These are phyloP conservation scores for Megaustenia siamemsis DNA, from an alignment of 2,888 invertebrate genomes.

Conservation along the genomic window DNA sequence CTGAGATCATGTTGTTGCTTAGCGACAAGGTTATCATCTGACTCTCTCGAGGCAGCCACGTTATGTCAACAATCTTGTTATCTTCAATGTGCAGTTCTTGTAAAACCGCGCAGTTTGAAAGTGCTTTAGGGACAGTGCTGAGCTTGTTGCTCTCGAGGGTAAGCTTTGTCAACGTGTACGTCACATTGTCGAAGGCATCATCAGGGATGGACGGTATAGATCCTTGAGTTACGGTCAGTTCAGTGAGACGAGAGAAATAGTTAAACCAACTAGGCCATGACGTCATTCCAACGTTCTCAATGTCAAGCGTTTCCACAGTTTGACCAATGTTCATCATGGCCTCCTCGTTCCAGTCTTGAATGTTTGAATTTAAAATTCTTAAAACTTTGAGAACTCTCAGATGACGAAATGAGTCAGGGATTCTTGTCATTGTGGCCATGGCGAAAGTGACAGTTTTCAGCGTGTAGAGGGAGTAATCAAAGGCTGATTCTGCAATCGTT, in stretches of 20 bases:
- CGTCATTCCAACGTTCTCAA: neutral
- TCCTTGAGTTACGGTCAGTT: neutral
- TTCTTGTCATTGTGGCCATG: neutral
- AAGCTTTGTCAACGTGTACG: neutral
- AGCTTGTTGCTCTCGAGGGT: neutral
- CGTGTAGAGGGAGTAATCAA: neutral
- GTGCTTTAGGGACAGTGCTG: neutral
- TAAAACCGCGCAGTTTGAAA: neutral
- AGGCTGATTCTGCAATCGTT: neutral
- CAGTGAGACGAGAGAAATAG: neutral
- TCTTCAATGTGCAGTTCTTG: neutral
- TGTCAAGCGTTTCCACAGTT: neutral
- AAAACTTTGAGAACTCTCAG: neutral
- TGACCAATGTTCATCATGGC: neutral
- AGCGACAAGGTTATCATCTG: neutral
- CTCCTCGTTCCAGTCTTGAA: slow-evolving; percentile 1
- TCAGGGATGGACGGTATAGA: neutral
- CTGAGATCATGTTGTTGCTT: neutral
- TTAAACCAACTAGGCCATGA: neutral
- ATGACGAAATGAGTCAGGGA: neutral
- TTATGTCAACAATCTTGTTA: neutral
- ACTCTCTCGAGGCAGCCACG: neutral
- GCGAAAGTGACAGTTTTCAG: neutral
- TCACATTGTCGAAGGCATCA: neutral
- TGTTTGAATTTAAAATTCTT: neutral